A percentile compares a stretch with the other conserved stretches of the same genome.
These are phyloP conservation scores for Eucidaris tribuloides DNA, from an alignment of 35 echinoderm and acorn worm species.

Conservation along the genomic window DNA sequence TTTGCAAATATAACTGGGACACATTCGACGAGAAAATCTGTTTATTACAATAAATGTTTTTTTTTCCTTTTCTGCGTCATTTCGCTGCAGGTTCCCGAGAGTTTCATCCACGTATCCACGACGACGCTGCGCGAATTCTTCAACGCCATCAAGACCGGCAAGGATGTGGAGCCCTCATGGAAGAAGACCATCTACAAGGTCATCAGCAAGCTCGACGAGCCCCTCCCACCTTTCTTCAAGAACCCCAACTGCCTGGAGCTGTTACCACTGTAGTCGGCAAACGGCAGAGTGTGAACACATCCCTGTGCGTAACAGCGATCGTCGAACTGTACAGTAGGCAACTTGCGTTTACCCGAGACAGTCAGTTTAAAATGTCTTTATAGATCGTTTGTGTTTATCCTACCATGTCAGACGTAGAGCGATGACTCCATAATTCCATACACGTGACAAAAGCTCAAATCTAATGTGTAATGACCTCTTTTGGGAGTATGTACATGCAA, in stretches of 20 bases:
- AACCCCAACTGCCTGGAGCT: slow-evolving; percentile 84
- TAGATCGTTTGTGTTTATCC: background rate
- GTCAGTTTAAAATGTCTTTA: background rate
- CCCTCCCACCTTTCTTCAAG: slow-evolving; percentile 87
- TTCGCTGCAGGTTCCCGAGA: slow-evolving; percentile 76
- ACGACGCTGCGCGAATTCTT: slow-evolving; percentile 90
- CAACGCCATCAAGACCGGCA: slow-evolving; percentile 67
- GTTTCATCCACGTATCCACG: slow-evolving; percentile 76
- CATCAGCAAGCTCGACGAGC: slow-evolving; percentile 95
- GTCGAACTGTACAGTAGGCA: background rate
- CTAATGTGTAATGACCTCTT: too few species aligned
- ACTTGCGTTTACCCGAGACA: background rate
- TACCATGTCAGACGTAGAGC: background rate
- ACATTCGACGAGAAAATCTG: background rate
- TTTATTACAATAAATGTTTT: background rate
- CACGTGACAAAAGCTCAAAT: background rate
- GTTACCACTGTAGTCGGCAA: slow-evolving; percentile 23
- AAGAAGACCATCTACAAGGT: slow-evolving; percentile 99
- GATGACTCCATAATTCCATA: background rate
- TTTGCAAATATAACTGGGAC: background rate
- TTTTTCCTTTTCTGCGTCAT: background rate
- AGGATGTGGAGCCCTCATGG: slow-evolving; percentile 91
- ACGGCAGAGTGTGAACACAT: background rate
- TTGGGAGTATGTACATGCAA: too few species aligned
- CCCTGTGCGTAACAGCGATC: background rate